Base-by-base conservation (phyloP, 1,140 invertebrate genomes). In the Formica selysi region DNA sequence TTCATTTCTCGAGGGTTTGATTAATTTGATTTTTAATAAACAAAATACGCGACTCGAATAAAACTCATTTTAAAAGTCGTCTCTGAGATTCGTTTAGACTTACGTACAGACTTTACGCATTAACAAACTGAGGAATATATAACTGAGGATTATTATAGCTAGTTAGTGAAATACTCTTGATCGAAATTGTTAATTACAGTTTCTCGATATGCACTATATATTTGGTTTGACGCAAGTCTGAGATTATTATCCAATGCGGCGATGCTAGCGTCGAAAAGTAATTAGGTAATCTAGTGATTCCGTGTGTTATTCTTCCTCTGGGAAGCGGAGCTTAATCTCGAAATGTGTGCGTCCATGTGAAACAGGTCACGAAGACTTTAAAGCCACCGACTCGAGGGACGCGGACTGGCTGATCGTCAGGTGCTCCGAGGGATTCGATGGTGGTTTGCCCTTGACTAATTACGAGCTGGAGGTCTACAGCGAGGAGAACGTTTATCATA, bases 381-480 rank as follows among this genome's bases (percentile, higher is more conserved):
- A 98, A 93, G 98, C 97, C 62, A 96, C 97, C 59, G 97, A 98
- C 92, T 97, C 97, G 61, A 95, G 96, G 74, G 97, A 97, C 92
- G 96, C 96, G 65, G 96, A 96, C 38, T 94, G 95, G 16, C 91
- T 98, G 85, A 97, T 97, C 93, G 97, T 98, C 19, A 96, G 97
- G 73, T 98, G 98, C 92, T 96, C 96, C 32, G 97, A 98, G 94
- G 97, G 97, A 87, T 98, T 98, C 94, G 97, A 98, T 92, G 98
- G 98, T 68, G 98, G 98, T 10, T 95, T 98, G 70, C 97, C 97
- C 10, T 97, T 98, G 71, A 98, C 98, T 94, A 96, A 96, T 92
- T 98, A 98, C 93, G 96, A 98, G 78, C 95, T 98, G 57, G 97
- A 98, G 95, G 97, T 98, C 68, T 94, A 93, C 87, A 93, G 91